phyloP scores from a whole-genome alignment of 2,797 vertebrate species.

The Furcifer pardalis region DNA sequence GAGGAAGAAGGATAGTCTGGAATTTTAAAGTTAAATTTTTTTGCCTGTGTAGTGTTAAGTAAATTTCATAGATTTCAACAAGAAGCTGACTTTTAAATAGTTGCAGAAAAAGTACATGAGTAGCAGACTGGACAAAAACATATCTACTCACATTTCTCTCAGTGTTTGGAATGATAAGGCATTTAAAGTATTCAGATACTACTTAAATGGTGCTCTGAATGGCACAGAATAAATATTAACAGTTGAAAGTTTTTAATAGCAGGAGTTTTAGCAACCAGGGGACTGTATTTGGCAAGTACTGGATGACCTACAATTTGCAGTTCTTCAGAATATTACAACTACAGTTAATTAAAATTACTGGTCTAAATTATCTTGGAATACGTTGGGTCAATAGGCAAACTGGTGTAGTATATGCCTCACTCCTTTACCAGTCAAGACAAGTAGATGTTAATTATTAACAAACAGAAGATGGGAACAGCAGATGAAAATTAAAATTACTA shows the following conservation, averaged over 20 bases:
- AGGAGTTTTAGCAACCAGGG: neutral
- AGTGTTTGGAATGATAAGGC: neutral
- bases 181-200: neutral
- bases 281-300: neutral
- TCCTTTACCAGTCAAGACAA: slow-evolving; percentile 7
- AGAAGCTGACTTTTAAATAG: neutral
- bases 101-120: neutral
- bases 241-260: neutral
- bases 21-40: neutral
- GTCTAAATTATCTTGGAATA: slow-evolving; percentile 20
- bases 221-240: neutral
- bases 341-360: neutral
- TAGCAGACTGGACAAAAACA: neutral
- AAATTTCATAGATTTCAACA: neutral
- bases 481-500: slow-evolving; percentile 21
- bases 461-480: slow-evolving; percentile 19
- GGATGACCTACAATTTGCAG: neutral
- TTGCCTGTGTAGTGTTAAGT: neutral
- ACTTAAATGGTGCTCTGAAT: neutral
- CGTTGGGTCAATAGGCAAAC: slow-evolving; percentile 7
- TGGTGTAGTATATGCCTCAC: slow-evolving; percentile 9
- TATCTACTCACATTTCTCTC: neutral
- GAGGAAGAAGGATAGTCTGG: neutral
- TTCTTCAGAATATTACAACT: neutral
- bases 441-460: slow-evolving; percentile 41